Conservation (phyloP, 1,140 invertebrate species). For the Polypedilum vanderplanki region DNA sequence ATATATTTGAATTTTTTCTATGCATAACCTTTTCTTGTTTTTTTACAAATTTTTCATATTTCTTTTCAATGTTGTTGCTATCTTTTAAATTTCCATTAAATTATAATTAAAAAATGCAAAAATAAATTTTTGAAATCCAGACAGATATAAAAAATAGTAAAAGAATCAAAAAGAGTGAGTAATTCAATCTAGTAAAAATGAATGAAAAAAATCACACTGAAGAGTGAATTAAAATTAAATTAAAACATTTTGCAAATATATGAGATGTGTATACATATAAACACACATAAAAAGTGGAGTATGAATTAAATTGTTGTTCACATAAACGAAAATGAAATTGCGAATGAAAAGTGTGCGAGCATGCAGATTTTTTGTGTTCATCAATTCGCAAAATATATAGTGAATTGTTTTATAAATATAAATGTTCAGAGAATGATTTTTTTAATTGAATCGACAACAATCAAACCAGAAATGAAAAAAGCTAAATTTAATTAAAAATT, state of each 20-base stretch:
- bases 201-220: conserved; percentile 5
- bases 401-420: not conserved
- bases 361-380: too few species aligned
- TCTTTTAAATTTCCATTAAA: too few species aligned
- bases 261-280: not conserved
- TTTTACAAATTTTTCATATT: too few species aligned
- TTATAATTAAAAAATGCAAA: too few species aligned
- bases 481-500: conserved; percentile 20
- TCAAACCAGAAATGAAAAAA: conserved; percentile 18
- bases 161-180: not conserved
- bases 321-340: not conserved
- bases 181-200: conserved; percentile 2
- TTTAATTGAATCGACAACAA: conserved; percentile 12
- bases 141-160: not conserved
- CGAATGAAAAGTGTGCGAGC: too few species aligned
- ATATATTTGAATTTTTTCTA: too few species aligned
- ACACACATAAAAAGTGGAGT: not conserved
- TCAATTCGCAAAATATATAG: too few species aligned
- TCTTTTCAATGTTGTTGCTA: too few species aligned
- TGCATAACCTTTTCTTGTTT: too few species aligned
- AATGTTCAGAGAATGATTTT: not conserved
- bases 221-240: not conserved
- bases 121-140: too few species aligned
- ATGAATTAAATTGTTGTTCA: not conserved
- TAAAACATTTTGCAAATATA: not conserved